A percentile compares a stretch with the other conserved stretches of the same genome.
Evolutionary conservation across 2,797 vertebrate species (phyloP).

Genomic region (Sebastes matsubarae): DNA sequence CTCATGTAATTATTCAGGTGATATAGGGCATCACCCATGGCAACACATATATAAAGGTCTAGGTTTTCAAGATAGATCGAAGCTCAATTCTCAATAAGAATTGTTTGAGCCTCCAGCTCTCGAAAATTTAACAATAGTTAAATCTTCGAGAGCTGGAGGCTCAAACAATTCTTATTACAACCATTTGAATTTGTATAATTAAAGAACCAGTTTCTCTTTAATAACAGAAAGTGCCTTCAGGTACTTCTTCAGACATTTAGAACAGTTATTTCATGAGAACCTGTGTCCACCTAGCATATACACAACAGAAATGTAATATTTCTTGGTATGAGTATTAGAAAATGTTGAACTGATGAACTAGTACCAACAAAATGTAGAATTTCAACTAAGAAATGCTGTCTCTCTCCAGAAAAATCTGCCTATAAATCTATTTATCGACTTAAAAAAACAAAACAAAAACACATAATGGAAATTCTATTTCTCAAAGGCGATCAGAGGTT

Average conservation of each 20-base stretch:
- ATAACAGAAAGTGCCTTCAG: neutral
- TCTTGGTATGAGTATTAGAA: neutral
- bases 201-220: neutral
- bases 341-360: neutral
- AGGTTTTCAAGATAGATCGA: neutral
- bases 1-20: neutral
- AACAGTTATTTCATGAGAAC: neutral
- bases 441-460: neutral
- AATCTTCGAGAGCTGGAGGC: neutral
- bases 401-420: neutral
- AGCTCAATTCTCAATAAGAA: neutral
- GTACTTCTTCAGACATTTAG: neutral
- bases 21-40: neutral
- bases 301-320: neutral
- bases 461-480: neutral
- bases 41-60: neutral
- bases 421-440: neutral
- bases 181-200: neutral
- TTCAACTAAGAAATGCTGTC: neutral
- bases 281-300: neutral
- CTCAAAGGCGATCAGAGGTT: neutral
- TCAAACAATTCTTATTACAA: neutral
- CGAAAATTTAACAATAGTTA: neutral
- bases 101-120: too few species aligned
- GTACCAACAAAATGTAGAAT: neutral